Percentiles rank a stretch among this genome's conserved stretches.
Evolutionary conservation across 2,113 vertebrate genomes (phyloP).

Genomic region (Lampris incognitus): DNA sequence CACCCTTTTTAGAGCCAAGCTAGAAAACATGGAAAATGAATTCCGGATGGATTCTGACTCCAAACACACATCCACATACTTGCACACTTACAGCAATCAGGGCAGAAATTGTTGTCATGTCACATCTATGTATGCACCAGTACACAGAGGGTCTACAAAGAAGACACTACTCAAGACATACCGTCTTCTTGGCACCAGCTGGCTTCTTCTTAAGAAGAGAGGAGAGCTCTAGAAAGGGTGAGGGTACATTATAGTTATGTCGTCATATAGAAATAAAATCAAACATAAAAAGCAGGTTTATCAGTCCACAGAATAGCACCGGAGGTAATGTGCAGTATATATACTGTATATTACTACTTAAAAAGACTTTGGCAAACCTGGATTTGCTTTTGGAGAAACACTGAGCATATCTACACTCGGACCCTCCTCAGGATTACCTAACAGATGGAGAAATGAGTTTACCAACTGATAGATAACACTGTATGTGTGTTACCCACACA

Average conservation of each 20-base stretch:
- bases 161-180: background rate
- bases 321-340: background rate
- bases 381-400: slow-evolving; percentile 84
- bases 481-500: no score
- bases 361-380: slow-evolving; percentile 76
- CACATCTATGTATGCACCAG: background rate
- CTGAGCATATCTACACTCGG: slow-evolving; percentile 90
- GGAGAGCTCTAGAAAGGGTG: slow-evolving; percentile 59
- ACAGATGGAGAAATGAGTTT: slow-evolving; percentile 26
- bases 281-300: background rate
- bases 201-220: slow-evolving; percentile 83
- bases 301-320: background rate
- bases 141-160: background rate
- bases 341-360: slow-evolving; percentile 29
- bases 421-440: slow-evolving; percentile 84
- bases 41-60: background rate
- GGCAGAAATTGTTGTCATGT: background rate
- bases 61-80: slow-evolving; percentile 7
- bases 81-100: background rate
- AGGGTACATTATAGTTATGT: background rate
- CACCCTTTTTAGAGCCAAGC: slow-evolving; percentile 90
- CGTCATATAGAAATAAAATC: background rate
- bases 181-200: slow-evolving; percentile 73
- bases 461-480: background rate
- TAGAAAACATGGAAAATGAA: slow-evolving; percentile 54